phyloP scores from a whole-genome alignment of 2,888 invertebrate species.

The Ophion costatus region DNA sequence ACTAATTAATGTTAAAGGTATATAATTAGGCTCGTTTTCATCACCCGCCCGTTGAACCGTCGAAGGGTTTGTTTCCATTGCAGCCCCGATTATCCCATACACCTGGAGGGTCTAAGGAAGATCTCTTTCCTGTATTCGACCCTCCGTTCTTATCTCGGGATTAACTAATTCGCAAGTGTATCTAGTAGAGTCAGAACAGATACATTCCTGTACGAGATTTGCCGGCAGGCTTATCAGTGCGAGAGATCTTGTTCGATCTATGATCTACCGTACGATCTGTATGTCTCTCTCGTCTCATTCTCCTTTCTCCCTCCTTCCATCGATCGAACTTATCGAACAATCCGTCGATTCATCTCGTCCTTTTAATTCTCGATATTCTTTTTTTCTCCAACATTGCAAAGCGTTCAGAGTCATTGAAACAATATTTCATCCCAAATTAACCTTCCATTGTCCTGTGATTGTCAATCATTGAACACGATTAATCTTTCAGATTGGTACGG shows the following conservation, averaged over 20 bases:
- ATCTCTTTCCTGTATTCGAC: constrained; percentile 15
- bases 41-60: background rate
- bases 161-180: constrained; percentile 52
- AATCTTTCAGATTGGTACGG: constrained; percentile 43
- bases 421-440: constrained; percentile 49
- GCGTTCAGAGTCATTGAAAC: constrained; percentile 37
- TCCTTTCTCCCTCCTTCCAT: constrained; percentile 5
- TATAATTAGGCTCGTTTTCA: too few relatives aligned
- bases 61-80: background rate
- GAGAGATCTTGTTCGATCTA: constrained; percentile 45
- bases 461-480: constrained; percentile 43
- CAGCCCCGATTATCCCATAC: background rate
- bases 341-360: constrained; percentile 18
- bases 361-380: constrained; percentile 37
- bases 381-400: constrained; percentile 36
- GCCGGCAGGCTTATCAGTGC: constrained; percentile 25
- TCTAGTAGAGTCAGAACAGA: constrained; percentile 4
- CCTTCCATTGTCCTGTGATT: constrained; percentile 42
- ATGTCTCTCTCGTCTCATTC: background rate
- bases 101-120: constrained; percentile 26
- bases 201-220: constrained; percentile 28
- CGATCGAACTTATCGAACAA: constrained; percentile 25
- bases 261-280: constrained; percentile 51
- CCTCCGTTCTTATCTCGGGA: constrained; percentile 30
- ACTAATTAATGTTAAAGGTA: too few relatives aligned